phyloP scores from a whole-genome alignment of 1,140 invertebrate genomes.

The Elymnias hypermnestra region DNA sequence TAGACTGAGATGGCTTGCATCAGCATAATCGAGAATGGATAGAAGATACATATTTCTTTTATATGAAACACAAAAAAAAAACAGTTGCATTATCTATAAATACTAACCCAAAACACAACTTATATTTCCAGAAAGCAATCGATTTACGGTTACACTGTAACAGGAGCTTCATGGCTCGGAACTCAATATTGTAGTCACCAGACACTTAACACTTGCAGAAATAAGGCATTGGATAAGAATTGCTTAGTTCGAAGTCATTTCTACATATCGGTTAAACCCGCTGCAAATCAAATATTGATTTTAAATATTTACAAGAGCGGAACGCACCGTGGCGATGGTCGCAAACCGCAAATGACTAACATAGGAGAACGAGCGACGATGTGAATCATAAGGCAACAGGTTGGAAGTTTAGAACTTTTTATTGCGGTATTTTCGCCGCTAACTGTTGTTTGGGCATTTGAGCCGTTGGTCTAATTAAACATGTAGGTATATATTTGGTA shows the following conservation, averaged over 20 bases:
- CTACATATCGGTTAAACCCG: slow-evolving; percentile 21
- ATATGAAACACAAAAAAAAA: too few relatives aligned
- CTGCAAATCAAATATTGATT: slow-evolving; percentile 51
- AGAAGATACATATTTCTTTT: too few relatives aligned
- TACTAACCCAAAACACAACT: background rate
- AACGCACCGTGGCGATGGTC: slow-evolving; percentile 21
- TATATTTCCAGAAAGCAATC: background rate
- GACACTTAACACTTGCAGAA: background rate
- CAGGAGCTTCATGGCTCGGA: background rate
- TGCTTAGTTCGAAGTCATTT: too few relatives aligned
- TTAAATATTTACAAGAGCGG: slow-evolving; percentile 53
- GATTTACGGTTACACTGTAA: background rate
- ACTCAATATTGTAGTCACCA: background rate
- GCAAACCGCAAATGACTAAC: slow-evolving; percentile 25
- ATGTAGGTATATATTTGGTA: background rate
- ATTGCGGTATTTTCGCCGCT: slow-evolving; percentile 56
- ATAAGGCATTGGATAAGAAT: background rate
- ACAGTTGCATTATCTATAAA: too few relatives aligned
- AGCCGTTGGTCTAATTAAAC: slow-evolving; percentile 38
- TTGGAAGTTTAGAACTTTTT: slow-evolving; percentile 55
- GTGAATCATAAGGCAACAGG: slow-evolving; percentile 59
- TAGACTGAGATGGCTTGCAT: too few relatives aligned
- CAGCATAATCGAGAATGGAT: too few relatives aligned
- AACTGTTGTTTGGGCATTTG: slow-evolving; percentile 46
- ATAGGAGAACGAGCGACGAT: slow-evolving; percentile 12